Conservation (phyloP, 2,113 vertebrate species). For the Irena cyanogastra region DNA sequence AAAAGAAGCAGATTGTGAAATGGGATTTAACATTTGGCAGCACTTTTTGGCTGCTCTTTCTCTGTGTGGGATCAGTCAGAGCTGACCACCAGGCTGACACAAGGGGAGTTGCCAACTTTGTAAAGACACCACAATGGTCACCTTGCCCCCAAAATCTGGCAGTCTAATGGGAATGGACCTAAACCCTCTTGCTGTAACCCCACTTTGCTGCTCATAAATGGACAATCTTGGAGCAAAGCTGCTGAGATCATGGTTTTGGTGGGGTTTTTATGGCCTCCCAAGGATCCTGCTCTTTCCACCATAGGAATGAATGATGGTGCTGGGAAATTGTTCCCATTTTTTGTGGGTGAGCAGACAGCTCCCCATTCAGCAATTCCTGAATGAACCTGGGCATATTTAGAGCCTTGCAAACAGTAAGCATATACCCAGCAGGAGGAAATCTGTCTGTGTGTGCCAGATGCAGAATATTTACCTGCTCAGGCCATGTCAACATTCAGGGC, state of each 20-base stretch:
- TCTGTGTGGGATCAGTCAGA: not conserved
- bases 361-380: not conserved
- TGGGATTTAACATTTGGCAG: not conserved
- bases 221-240: not conserved
- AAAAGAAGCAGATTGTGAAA: not conserved
- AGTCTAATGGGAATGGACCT: not conserved
- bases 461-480: too few relatives aligned
- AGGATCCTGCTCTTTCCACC: not conserved
- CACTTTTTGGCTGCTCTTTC: not conserved
- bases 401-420: not conserved
- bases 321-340: not conserved
- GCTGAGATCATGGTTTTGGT: not conserved
- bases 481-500: rapidly evolving
- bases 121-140: not conserved
- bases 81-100: not conserved
- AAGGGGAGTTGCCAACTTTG: rapidly evolving
- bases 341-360: not conserved
- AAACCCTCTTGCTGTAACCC: not conserved
- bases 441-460: not conserved
- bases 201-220: not conserved
- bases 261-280: not conserved
- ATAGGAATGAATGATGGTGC: not conserved
- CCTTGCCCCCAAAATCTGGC: not conserved
- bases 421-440: not conserved
- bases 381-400: not conserved